A percentile compares a stretch with the other conserved stretches of the same genome.
phyloP scores from a whole-genome alignment of 2,797 vertebrate species.

The Coregonus ussuriensis region DNA sequence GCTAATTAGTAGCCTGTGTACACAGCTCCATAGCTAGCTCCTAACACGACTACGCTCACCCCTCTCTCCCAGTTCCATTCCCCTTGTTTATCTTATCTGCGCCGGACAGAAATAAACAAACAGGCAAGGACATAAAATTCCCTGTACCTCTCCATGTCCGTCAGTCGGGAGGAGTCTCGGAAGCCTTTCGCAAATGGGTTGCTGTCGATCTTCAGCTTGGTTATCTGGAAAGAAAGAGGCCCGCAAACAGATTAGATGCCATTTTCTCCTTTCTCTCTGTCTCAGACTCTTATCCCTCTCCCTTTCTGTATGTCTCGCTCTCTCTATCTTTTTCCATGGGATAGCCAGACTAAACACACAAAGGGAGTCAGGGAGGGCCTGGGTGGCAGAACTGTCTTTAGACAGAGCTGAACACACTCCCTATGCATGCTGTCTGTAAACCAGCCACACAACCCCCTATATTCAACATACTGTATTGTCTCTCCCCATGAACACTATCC shows the following conservation, averaged over 20 bases:
- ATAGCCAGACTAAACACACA: slow-evolving; percentile 37
- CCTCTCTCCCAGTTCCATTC: slow-evolving; percentile 22
- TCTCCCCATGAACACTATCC: background rate
- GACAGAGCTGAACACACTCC: background rate
- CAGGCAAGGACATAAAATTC: slow-evolving; percentile 77
- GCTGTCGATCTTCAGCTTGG: slow-evolving; percentile 99
- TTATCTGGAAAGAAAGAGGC: slow-evolving; percentile 82
- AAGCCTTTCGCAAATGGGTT: slow-evolving; percentile 99
- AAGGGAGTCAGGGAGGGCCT: background rate
- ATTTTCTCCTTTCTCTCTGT: slow-evolving; percentile 5
- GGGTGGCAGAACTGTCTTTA: background rate
- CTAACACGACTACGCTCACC: background rate
- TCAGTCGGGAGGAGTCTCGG: slow-evolving; percentile 96
- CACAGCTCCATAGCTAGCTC: background rate
- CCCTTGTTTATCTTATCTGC: slow-evolving; percentile 67
- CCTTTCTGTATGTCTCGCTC: background rate
- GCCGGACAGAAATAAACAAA: slow-evolving; percentile 42
- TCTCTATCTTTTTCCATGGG: slow-evolving; percentile 8
- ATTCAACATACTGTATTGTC: background rate
- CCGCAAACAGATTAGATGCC: background rate
- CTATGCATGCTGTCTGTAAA: background rate
- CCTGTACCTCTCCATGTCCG: slow-evolving; percentile 99
- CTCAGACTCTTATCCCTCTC: slow-evolving; percentile 10
- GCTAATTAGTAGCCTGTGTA: slow-evolving; percentile 35
- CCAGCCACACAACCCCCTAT: background rate